phyloP scores from a whole-genome alignment of 2,113 vertebrate species.

The Rattus rattus region DNA sequence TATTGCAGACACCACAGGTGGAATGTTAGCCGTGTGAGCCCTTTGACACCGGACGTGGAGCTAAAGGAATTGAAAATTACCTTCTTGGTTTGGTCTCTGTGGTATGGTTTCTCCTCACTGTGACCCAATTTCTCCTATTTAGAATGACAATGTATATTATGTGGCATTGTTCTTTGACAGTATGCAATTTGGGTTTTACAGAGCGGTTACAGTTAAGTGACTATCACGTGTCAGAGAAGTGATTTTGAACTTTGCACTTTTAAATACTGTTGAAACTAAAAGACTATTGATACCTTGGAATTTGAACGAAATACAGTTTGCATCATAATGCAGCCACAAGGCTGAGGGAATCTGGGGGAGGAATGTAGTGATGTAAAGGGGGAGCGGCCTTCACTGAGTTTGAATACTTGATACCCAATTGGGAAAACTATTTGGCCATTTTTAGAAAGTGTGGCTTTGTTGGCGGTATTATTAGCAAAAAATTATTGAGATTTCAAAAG shows the following conservation, averaged over 20 bases:
- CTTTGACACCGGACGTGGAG: background rate
- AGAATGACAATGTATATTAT: background rate
- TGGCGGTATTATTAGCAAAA: background rate
- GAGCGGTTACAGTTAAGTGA: background rate
- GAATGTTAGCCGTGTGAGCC: background rate
- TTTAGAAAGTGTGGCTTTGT: background rate
- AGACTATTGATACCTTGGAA: background rate
- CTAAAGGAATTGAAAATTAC: background rate
- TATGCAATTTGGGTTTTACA: background rate
- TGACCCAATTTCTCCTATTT: background rate
- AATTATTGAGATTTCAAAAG: background rate
- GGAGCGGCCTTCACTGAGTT: background rate
- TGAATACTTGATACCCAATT: background rate
- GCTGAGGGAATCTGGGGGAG: background rate
- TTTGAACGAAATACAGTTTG: background rate
- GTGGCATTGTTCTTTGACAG: background rate
- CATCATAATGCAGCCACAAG: background rate
- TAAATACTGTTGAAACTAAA: background rate
- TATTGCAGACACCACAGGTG: background rate
- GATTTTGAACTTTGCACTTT: background rate
- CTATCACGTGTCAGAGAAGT: background rate
- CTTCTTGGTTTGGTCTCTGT: background rate
- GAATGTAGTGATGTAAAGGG: background rate
- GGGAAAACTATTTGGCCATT: too few species aligned
- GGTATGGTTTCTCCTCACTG: background rate